Evolutionary conservation across 1,140 invertebrate species (phyloP).

Genomic region (Pseudoatta argentina): DNA sequence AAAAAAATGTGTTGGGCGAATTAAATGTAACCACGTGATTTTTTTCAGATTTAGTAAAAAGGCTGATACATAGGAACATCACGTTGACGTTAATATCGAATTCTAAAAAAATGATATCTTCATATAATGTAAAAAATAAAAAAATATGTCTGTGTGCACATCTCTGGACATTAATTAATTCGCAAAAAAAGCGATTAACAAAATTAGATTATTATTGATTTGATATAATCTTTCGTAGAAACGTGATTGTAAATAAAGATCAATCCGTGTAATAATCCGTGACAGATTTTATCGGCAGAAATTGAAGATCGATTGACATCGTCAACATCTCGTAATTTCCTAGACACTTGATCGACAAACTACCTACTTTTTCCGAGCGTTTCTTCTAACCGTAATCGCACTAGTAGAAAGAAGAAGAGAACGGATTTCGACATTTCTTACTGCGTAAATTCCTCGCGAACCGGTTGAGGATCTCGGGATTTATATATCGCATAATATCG

Average conservation of each 20-base stretch:
- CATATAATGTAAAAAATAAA: not conserved
- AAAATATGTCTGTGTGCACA: not conserved
- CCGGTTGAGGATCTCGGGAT: slow-evolving; percentile 82
- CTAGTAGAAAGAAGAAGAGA: slow-evolving; percentile 65
- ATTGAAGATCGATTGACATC: slow-evolving; percentile 20
- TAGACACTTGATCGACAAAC: slow-evolving; percentile 52
- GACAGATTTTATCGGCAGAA: not conserved
- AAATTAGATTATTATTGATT: not conserved
- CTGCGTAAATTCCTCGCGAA: slow-evolving; percentile 66
- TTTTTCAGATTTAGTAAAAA: not conserved
- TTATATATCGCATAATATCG: slow-evolving; percentile 80
- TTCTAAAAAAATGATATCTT: not conserved
- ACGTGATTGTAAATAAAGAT: not conserved
- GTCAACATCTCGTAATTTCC: slow-evolving; percentile 43
- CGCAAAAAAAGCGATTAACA: not conserved
- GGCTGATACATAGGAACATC: not conserved
- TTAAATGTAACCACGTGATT: slow-evolving; percentile 5
- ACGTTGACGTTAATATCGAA: not conserved
- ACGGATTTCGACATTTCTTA: slow-evolving; percentile 79
- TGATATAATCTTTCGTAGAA: not conserved
- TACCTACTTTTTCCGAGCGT: slow-evolving; percentile 63
- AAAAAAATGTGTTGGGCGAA: not conserved
- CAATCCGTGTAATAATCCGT: not conserved
- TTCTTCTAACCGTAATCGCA: slow-evolving; percentile 37
- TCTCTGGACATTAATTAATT: slow-evolving; percentile 18